Evolutionary conservation across 2,113 vertebrate genomes (phyloP).

Genomic region (Daubentonia madagascariensis): DNA sequence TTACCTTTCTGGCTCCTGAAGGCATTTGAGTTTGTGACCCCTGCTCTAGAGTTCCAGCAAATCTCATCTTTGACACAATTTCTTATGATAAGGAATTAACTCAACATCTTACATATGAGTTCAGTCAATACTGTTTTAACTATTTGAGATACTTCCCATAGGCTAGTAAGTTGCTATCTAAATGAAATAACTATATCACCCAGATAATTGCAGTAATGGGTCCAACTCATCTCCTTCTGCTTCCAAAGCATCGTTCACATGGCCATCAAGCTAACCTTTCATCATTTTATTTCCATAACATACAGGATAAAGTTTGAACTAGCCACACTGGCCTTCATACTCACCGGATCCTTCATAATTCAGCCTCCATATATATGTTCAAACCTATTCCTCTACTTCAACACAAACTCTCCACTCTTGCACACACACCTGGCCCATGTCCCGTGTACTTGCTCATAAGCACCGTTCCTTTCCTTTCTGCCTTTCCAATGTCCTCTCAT

Average conservation of each 20-base stretch:
- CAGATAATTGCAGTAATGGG: neutral
- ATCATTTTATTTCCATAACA: neutral
- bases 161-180: neutral
- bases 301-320: neutral
- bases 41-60: neutral
- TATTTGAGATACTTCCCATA: neutral
- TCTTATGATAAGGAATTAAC: conserved; percentile 20
- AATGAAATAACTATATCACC: neutral
- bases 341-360: neutral
- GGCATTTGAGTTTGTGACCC: neutral
- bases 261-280: neutral
- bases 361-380: neutral
- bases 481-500: neutral
- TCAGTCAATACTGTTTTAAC: neutral
- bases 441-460: neutral
- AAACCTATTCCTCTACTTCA: no score
- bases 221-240: neutral
- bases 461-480: neutral
- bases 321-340: neutral
- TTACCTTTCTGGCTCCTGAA: neutral
- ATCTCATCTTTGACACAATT: conserved; percentile 12
- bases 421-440: neutral
- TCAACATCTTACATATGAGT: neutral
- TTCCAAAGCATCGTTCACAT: neutral
- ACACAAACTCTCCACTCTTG: neutral